Evolutionary conservation across 2,113 vertebrate species (phyloP).

Genomic region (Dissostichus mawsoni): DNA sequence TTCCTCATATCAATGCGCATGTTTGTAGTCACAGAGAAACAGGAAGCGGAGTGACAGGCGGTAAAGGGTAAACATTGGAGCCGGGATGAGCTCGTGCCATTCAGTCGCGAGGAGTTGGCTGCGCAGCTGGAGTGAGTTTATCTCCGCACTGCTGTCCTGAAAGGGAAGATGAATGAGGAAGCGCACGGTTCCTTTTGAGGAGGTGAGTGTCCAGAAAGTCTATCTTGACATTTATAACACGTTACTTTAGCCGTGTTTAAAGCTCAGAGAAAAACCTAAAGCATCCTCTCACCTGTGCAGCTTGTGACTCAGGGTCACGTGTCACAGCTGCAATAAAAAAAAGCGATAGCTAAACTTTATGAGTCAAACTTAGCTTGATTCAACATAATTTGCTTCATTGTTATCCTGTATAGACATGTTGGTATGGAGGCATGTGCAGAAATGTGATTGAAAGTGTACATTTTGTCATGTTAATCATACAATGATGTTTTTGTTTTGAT

Average conservation of each 20-base stretch:
- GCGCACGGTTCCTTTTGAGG: neutral
- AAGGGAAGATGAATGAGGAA: neutral
- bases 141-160: neutral
- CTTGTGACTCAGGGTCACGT: conserved; percentile 29
- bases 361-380: neutral
- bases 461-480: neutral
- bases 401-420: neutral
- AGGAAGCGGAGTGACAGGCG: conserved; percentile 22
- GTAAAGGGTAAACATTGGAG: neutral
- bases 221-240: neutral
- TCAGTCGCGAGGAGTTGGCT: neutral
- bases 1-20: conserved; percentile 30
- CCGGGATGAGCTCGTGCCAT: neutral
- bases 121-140: no score
- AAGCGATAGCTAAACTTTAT: neutral
- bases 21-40: conserved; percentile 38
- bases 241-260: neutral
- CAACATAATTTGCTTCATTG: neutral
- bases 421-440: neutral
- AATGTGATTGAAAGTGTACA: neutral
- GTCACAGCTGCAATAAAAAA: conserved; percentile 12
- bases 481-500: neutral
- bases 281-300: conserved; percentile 32
- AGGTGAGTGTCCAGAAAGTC: conserved; percentile 34
- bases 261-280: no score